phyloP scores from a whole-genome alignment of 1,140 invertebrate genomes.

The Ptiloglossa arizonensis region DNA sequence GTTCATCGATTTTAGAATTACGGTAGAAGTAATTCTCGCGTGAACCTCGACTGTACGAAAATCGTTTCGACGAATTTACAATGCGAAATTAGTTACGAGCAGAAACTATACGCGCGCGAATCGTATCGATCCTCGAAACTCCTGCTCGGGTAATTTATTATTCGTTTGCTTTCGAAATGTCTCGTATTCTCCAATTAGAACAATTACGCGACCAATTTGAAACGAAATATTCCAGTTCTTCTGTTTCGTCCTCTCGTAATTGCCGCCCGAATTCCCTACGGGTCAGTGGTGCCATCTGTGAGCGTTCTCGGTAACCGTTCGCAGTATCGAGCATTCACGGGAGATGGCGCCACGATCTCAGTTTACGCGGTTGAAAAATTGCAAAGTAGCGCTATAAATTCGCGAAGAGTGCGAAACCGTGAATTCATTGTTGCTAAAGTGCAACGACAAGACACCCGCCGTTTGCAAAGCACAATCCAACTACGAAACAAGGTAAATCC shows the following conservation, averaged over 20 bases:
- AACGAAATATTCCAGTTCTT: background rate
- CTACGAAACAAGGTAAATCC: constrained; percentile 5
- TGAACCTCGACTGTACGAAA: too few relatives aligned
- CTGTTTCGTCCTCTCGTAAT: background rate
- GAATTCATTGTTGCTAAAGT: background rate
- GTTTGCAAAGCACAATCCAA: background rate
- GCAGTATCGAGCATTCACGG: background rate
- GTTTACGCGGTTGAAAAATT: background rate
- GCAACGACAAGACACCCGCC: background rate
- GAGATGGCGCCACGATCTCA: constrained; percentile 20
- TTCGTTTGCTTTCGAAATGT: too few relatives aligned
- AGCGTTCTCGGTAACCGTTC: background rate
- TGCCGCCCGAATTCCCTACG: background rate
- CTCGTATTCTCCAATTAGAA: too few relatives aligned
- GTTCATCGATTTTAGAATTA: too few relatives aligned
- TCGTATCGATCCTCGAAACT: too few relatives aligned
- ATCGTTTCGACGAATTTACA: too few relatives aligned
- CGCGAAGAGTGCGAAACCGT: constrained; percentile 9
- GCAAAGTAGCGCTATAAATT: background rate
- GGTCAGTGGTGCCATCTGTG: constrained; percentile 15
- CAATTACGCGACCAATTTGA: background rate
- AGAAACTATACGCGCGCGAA: too few relatives aligned
- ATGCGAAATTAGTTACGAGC: too few relatives aligned
- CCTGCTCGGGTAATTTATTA: too few relatives aligned
- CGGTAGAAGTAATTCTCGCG: too few relatives aligned